A percentile compares a stretch with the other conserved stretches of the same genome.
Conservation (phyloP, 2,113 vertebrate genomes). For the Theropithecus gelada region DNA sequence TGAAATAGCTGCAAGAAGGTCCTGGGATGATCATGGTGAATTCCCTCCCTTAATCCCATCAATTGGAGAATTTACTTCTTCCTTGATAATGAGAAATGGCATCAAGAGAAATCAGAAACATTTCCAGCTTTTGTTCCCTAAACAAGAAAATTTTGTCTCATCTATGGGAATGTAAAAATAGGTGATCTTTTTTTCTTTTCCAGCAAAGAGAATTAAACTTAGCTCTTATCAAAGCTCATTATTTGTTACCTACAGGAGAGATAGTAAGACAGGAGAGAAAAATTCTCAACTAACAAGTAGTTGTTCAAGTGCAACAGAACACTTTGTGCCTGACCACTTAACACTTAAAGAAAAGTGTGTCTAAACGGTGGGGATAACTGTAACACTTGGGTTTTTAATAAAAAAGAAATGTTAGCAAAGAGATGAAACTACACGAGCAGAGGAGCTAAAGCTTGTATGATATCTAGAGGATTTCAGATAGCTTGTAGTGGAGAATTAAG, state of each 20-base stretch:
- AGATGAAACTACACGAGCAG: not conserved
- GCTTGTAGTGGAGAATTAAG: not conserved
- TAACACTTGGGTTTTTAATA: not conserved
- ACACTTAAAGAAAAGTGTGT: not conserved
- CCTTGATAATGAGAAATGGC: not conserved
- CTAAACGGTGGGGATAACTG: not conserved
- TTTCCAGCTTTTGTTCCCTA: not conserved
- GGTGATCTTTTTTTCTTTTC: not conserved
- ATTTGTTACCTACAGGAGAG: not conserved
- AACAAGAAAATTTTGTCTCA: not conserved
- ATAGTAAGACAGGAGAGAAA: not conserved
- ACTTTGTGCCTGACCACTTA: not conserved
- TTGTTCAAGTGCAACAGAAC: not conserved
- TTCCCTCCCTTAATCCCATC: not conserved
- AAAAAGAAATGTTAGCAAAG: not conserved
- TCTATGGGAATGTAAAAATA: not conserved
- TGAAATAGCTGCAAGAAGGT: not conserved
- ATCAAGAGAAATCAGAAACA: not conserved
- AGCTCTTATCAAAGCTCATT: not conserved
- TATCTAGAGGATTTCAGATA: not conserved
- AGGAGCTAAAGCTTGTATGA: not conserved
- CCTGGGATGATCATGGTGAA: not conserved
- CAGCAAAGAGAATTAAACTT: constrained; percentile 3
- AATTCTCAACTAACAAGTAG: not conserved
- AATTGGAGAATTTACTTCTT: not conserved